phyloP scores from a whole-genome alignment of 2,797 vertebrate species.

The Syndactyla subalaris region DNA sequence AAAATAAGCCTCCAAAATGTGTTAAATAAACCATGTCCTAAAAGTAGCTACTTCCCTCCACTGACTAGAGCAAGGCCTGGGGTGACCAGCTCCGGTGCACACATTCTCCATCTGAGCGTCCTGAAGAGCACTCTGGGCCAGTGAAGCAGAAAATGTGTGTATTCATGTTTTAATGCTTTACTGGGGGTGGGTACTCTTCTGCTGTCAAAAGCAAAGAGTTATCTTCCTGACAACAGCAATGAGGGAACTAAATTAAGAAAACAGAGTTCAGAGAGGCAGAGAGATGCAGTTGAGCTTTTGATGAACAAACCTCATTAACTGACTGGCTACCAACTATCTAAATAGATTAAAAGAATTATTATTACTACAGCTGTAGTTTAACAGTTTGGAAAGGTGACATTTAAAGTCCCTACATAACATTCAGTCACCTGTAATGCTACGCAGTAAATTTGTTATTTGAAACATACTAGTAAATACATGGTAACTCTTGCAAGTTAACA shows the following conservation, averaged over 20 bases:
- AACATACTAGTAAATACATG: not conserved
- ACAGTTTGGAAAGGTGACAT: constrained; percentile 2
- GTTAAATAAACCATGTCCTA: not conserved
- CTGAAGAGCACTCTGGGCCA: not conserved
- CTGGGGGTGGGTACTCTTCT: not conserved
- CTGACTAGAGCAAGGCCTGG: not conserved
- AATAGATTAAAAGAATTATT: constrained; percentile 16
- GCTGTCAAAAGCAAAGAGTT: constrained; percentile 20
- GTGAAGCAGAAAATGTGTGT: not conserved
- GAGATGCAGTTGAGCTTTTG: not conserved
- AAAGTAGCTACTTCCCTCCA: not conserved
- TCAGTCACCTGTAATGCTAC: not conserved
- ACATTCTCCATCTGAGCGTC: not conserved
- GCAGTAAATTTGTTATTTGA: not conserved
- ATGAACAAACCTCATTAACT: constrained; percentile 22
- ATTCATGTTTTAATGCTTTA: not conserved
- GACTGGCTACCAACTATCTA: not conserved
- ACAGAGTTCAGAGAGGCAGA: not conserved
- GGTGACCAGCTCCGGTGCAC: not conserved
- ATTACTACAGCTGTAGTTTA: not conserved
- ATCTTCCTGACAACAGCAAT: not conserved
- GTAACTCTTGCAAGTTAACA: not conserved
- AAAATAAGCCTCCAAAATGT: not conserved
- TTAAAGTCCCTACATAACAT: not conserved
- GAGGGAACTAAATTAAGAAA: constrained; percentile 4